These are phyloP conservation scores for Macquaria australasica DNA, from an alignment of 2,113 vertebrate species.

Conservation along the genomic window DNA sequence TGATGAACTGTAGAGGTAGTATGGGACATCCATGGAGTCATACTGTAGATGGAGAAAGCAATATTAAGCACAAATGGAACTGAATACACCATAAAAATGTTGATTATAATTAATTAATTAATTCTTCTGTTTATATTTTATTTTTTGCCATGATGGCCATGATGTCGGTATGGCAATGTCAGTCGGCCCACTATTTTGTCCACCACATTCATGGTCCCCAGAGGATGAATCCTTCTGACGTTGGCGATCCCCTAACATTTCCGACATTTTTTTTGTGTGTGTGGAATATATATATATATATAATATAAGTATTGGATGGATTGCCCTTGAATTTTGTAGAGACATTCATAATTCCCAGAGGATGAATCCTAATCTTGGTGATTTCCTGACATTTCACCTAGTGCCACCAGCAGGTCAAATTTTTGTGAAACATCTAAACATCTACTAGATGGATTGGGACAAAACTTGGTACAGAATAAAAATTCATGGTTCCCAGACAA, in stretches of 20 bases:
- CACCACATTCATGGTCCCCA: background rate
- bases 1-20: conserved; percentile 60
- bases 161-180: background rate
- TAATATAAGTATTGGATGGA: no score
- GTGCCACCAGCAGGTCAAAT: no score
- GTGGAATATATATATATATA: no score
- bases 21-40: conserved; percentile 30
- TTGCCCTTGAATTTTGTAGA: no score
- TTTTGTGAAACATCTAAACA: no score
- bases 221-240: background rate
- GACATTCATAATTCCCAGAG: no score
- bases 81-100: background rate
- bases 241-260: background rate
- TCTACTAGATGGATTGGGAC: no score
- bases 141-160: background rate
- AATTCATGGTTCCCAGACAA: no score
- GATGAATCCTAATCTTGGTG: no score
- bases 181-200: background rate
- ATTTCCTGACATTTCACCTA: no score
- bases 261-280: no score
- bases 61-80: conserved; percentile 43
- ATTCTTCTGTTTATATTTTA: background rate
- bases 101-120: background rate
- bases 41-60: conserved; percentile 29
- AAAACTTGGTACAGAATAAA: no score